Evolutionary conservation across 2,113 vertebrate species (phyloP).

Genomic region (Cyprinodon variegatus): DNA sequence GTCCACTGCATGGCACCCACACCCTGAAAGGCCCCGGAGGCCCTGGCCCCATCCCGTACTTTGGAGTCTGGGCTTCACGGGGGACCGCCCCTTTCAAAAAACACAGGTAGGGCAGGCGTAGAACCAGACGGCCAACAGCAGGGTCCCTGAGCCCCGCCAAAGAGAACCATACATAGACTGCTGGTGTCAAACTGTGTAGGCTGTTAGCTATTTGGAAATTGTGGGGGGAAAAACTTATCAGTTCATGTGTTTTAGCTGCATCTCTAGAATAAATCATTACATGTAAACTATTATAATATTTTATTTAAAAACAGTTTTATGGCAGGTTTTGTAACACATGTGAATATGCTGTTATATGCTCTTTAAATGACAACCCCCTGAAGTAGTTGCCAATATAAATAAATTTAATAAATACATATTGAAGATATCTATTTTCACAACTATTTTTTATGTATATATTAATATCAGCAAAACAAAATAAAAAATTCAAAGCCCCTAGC

Average conservation of each 20-base stretch:
- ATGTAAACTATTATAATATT: too few species aligned
- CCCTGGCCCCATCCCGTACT: constrained; percentile 53
- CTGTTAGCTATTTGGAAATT: constrained; percentile 27
- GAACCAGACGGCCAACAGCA: constrained; percentile 77
- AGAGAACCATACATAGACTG: constrained; percentile 49
- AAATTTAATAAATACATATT: neutral
- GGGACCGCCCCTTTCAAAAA: constrained; percentile 70
- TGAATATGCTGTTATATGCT: too few species aligned
- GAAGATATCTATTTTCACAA: neutral
- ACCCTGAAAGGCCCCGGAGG: constrained; percentile 76
- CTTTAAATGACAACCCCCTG: neutral
- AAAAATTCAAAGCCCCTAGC: neutral
- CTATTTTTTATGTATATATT: neutral
- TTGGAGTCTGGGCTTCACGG: constrained; percentile 55
- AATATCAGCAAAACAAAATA: neutral
- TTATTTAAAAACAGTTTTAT: neutral
- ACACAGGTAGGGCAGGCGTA: constrained; percentile 78
- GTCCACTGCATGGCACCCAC: constrained; percentile 84
- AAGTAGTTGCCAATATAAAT: neutral
- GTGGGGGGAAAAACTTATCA: neutral
- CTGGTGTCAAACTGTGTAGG: constrained; percentile 69
- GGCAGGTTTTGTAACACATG: neutral
- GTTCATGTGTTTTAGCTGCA: constrained; percentile 29
- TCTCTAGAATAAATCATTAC: neutral
- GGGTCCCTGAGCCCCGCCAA: constrained; percentile 68